Percentiles rank a stretch among this genome's conserved stretches.
Evolutionary conservation across 2,113 vertebrate genomes (phyloP).

Genomic region (Trochalopteron elliotii): DNA sequence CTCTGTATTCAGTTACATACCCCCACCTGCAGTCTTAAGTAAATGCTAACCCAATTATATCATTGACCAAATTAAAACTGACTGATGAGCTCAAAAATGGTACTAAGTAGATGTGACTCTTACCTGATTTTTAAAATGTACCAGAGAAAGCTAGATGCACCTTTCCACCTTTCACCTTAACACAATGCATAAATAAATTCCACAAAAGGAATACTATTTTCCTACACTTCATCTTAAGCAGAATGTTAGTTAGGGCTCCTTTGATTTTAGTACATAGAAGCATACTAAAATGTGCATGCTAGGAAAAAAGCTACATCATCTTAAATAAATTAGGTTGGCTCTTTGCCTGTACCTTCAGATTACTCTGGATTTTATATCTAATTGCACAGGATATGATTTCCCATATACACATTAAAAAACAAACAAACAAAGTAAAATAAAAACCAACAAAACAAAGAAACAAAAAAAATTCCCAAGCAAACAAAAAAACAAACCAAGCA

Average conservation of each 20-base stretch:
- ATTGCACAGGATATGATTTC: background rate
- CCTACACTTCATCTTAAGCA: background rate
- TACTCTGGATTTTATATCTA: background rate
- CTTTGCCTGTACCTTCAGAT: background rate
- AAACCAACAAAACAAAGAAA: background rate
- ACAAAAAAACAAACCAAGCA: background rate
- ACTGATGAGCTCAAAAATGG: background rate
- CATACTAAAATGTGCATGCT: background rate
- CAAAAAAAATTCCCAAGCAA: background rate
- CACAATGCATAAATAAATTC: background rate
- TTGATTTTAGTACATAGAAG: background rate
- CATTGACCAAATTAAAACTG: conserved; percentile 6
- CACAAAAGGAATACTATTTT: background rate
- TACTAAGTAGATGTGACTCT: background rate
- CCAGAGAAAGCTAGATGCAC: background rate
- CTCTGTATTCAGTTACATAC: background rate
- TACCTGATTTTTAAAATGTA: background rate
- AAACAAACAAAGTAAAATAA: background rate
- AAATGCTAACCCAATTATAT: background rate
- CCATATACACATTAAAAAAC: background rate
- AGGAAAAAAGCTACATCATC: background rate
- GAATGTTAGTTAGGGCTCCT: background rate
- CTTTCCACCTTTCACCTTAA: background rate
- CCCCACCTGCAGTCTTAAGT: background rate
- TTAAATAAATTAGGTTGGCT: background rate